These are phyloP conservation scores for Campoletis raptor DNA, from an alignment of 2,888 invertebrate species.

Conservation along the genomic window DNA sequence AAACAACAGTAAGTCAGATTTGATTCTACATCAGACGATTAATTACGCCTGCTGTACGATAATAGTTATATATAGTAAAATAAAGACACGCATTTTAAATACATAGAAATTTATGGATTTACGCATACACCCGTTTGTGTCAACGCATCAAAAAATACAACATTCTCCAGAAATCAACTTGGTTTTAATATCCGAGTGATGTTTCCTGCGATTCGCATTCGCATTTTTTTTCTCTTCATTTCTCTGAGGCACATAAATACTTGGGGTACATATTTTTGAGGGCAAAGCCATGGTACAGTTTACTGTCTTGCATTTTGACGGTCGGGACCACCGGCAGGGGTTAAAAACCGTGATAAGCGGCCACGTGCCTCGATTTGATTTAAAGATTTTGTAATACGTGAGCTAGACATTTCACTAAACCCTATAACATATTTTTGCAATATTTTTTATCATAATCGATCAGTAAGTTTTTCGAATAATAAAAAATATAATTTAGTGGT, in stretches of 20 bases:
- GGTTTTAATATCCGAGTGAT: background rate
- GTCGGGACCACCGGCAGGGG: conserved; percentile 48
- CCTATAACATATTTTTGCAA: background rate
- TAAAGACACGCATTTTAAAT: background rate
- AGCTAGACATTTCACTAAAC: background rate
- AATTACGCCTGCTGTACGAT: conserved; percentile 64
- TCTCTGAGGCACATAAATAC: conserved; percentile 10
- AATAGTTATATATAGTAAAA: background rate
- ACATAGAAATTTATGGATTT: background rate
- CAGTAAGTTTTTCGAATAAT: background rate
- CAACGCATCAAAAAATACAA: background rate
- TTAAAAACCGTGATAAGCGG: conserved; percentile 59
- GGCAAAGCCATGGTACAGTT: background rate
- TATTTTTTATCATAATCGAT: background rate
- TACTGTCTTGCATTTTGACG: background rate
- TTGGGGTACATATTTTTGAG: background rate
- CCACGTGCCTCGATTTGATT: conserved; percentile 15
- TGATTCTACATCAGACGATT: conserved; percentile 69
- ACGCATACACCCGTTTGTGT: background rate
- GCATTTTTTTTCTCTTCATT: background rate
- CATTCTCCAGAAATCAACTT: background rate
- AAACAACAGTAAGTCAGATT: conserved; percentile 73
- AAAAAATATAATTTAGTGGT: background rate
- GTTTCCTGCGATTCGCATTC: background rate
- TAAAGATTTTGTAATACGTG: background rate